phyloP scores from a whole-genome alignment of 2,113 vertebrate genomes.

The Lampris megalopsis region DNA sequence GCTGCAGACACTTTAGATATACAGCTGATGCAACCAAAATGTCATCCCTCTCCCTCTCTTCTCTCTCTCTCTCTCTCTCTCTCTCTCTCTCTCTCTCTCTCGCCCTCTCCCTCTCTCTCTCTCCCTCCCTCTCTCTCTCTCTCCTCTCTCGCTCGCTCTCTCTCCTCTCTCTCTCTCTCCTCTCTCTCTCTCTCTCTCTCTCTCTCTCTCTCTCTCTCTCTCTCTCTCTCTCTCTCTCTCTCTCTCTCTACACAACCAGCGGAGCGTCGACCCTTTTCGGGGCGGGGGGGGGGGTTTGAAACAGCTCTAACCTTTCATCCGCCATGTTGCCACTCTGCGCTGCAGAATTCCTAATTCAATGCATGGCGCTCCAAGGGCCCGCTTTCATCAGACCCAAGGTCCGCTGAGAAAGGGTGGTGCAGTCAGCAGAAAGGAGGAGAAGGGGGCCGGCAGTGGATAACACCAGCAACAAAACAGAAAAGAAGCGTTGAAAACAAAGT shows the following conservation, averaged over 20 bases:
- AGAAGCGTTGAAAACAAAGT: constrained; percentile 47
- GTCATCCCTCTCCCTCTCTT: constrained; percentile 72
- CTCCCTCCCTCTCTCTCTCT: no score
- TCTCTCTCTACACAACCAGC: constrained; percentile 58
- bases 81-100: no score
- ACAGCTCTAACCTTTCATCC: constrained; percentile 79
- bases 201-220: no score
- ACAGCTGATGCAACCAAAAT: constrained; percentile 79
- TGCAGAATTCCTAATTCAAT: constrained; percentile 70
- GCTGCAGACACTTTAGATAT: constrained; percentile 73
- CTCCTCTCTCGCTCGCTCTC: no score
- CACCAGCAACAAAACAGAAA: constrained; percentile 62
- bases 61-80: no score
- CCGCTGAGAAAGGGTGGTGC: constrained; percentile 47
- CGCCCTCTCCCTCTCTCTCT: no score
- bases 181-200: no score
- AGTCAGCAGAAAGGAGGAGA: neutral
- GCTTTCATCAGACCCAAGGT: constrained; percentile 45
- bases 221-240: no score
- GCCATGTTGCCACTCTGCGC: constrained; percentile 73
- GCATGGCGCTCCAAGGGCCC: constrained; percentile 53
- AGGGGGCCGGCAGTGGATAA: constrained; percentile 2
- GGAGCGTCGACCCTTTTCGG: constrained; percentile 75
- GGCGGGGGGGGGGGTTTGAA: constrained; percentile 62
- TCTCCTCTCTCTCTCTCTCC: no score